Base-by-base conservation (phyloP, 1,140 invertebrate species). In the Temnothorax nylanderi region DNA sequence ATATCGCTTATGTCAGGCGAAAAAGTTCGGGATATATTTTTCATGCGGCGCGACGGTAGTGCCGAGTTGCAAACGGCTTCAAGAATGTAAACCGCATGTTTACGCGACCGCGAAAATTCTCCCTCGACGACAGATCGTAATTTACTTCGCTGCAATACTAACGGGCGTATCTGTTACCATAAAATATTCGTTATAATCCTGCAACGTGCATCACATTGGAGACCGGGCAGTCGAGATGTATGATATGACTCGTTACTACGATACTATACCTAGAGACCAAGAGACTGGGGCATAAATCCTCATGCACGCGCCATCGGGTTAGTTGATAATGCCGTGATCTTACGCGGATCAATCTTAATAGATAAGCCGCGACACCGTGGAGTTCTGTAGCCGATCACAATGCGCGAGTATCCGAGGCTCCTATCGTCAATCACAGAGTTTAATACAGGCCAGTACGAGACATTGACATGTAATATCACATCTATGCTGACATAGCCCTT, bases 391-490 rank as follows among this genome's bases (percentile, higher is more conserved):
- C 49, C 76, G 69, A 90, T 90, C 78, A 44, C 72, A 77, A 69
- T 21, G 44, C 62, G 56, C 37, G 62, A 51, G 77, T 81, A 86
- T 85, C 75, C 78, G 49, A 13, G n/a, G 3, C 37, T 41, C n/a
- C 81, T 89, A 44, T 90, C 89, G 89, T 90, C 89, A 90, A 90
- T 90, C 89, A 90, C 84, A 54, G 75, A 88, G 87, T 81, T 82
- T 90, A 90, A 90, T 90, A 90, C 75, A 64, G 71, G 54, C 86
- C 26, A 41, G 26, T 76, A n/a, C 60, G 78, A 1, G 89, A 88
- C 89, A 90, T 90, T 90, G 89, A 90, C 89, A 65, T 88, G 86
- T 90, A 88, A 90, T 90, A 90, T 90, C 89, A 78, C 76, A 90
- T 90, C 81, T 64, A 71, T 56, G 62, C 64, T 56, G 89, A 62